Evolutionary conservation across 2,113 vertebrate species (phyloP), one percentile per base, ranked within the genome.

Genomic region (Hemicordylus capensis): DNA sequence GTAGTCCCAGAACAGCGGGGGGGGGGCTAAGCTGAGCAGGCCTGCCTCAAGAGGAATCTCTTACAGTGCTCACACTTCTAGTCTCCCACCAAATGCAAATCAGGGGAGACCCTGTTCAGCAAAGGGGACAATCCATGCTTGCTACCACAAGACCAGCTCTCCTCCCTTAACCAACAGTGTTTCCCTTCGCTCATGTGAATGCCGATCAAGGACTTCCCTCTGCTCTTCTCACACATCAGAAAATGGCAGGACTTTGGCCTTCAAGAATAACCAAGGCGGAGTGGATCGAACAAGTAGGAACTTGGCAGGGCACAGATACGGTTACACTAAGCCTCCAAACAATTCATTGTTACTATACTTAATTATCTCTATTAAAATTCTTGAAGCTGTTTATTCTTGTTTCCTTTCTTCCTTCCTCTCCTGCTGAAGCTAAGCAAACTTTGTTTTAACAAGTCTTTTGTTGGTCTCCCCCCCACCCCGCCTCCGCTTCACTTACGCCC

Each of bases 351-450:
- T 95, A 96, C 96, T 96, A 94, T 95, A 95, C 95, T 97, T 97
- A 97, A 97, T 97, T 98, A 97, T 95, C 95, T 95, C 96, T 94
- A 97, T 97, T 97, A 97, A 97, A 97, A 97, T 97, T 96, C 96
- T 96, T 97, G 95, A 97, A 96, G 96, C 95, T 97, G 96, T 97
- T 96, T 96, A 96, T 97, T 97, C 96, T 95, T 96, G 95, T 95
- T 96, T 96, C 90, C 95, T 95, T 97, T 87, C 95, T 96, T 95
- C 94, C 96, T 95, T 89, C 89, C 87, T 92, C 91, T 93, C 91
- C 92, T 69, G 90, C 92, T 94, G 95, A 95, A 95, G 95, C 94
- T 83, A 95, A 94, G 94, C 93, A 95, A 96, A 96, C 95, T 95
- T 95, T 95, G 96, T 96, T 96, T 96, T 96, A 97, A 97, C 95